Evolutionary conservation across 2,797 vertebrate species (phyloP), one percentile per base, ranked within the genome.

Genomic region (Gobionotothen gibberifrons): DNA sequence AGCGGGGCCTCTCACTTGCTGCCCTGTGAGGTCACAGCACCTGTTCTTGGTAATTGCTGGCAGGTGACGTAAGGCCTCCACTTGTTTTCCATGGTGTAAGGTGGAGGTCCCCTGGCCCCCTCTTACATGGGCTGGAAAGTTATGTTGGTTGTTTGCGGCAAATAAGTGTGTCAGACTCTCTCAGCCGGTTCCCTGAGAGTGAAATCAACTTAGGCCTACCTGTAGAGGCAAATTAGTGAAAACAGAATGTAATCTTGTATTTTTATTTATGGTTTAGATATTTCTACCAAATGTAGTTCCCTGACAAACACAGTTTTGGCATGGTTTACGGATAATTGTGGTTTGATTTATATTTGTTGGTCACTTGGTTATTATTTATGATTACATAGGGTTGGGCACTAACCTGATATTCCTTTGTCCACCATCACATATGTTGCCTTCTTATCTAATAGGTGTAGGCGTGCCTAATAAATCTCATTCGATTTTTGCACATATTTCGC

Each of bases 1-100:
- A 86, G 55, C 42, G 16, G 67, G 81, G 76, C 68, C 75, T 56
- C 86, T 65, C 16, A 1, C 83, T 65, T n/a, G 6, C 81, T 76
- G 78, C 84, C 85, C 87, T 71, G 76, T 89, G 89, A 90, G 91
- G 87, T 91, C 90, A 90, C 85, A 85, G 84, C 90, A 90, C 88
- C 90, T 92, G 90, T 90, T 89, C 68, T 46, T 26, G 58, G 84
- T 87, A 85, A 87, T 79, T 75, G 82, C 79, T 78, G 83, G 71
- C 86, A 87, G 88, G 86, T 88, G 86, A 88, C 63, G 76, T 79
- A 58, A 84, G 77, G 54, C 74, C 56, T 76, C 70, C 63, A 44
- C 79, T 88, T 85, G 83, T 88, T 89, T 89, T 87, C 87, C 89
- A 86, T 73, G 53, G 60, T 60, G 76, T 76, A 83, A 87, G 77